Evolutionary conservation across 2,113 vertebrate genomes (phyloP).

Genomic region (Takifugu flavidus): DNA sequence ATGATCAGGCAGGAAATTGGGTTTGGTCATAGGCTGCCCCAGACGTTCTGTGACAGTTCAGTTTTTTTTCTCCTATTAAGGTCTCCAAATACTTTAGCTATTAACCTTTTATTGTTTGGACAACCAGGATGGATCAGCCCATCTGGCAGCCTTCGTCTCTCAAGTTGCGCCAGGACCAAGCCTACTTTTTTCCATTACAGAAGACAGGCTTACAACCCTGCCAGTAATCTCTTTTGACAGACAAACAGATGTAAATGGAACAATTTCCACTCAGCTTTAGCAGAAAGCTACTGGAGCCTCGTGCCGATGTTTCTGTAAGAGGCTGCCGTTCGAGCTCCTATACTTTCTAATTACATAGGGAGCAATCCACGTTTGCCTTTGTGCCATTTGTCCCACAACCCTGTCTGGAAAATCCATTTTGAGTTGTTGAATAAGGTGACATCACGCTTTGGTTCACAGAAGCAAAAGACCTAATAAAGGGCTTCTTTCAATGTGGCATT

Average conservation of each 20-base stretch:
- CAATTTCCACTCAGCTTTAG: no score
- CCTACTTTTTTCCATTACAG: constrained; percentile 24
- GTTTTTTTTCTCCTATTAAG: constrained; percentile 35
- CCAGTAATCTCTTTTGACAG: constrained; percentile 20
- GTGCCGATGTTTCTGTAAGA: constrained; percentile 5
- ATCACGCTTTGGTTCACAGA: not conserved
- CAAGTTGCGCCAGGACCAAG: constrained; percentile 21
- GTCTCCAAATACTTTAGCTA: constrained; percentile 59
- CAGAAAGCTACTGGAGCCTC: constrained; percentile 34
- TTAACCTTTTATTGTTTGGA: constrained; percentile 61
- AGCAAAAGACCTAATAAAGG: not conserved
- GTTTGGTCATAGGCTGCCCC: constrained; percentile 37
- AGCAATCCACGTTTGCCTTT: no score
- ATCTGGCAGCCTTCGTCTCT: constrained; percentile 42
- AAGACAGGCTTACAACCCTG: constrained; percentile 33
- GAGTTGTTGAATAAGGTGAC: not conserved
- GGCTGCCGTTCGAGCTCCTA: constrained; percentile 11
- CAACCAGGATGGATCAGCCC: constrained; percentile 44
- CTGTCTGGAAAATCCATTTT: not conserved
- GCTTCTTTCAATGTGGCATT: constrained; percentile 15
- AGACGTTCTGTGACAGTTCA: constrained; percentile 51
- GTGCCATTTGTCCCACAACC: no score
- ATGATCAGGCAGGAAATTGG: constrained; percentile 58
- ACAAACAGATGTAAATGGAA: no score
- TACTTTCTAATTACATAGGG: no score